Evolutionary conservation across 92 coral and sea anemone genomes (phyloP).

Genomic region (Heteractis magnifica): DNA sequence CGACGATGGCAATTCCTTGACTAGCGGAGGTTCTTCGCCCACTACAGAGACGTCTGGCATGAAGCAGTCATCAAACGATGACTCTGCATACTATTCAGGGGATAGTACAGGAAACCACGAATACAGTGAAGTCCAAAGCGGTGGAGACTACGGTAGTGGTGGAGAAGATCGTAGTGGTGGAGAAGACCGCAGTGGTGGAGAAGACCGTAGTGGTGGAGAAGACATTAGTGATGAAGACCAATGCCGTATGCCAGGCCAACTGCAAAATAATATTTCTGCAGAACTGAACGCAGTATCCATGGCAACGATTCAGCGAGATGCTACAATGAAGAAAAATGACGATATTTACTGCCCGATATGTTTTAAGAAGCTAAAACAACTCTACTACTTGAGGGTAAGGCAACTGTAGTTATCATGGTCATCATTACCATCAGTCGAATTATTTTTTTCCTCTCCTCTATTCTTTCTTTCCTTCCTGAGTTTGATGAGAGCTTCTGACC

Average conservation of each 20-base stretch:
- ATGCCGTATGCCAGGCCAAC: background rate
- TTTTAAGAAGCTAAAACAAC: background rate
- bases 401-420: background rate
- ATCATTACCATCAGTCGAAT: too few relatives aligned
- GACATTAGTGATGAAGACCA: background rate
- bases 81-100: background rate
- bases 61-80: background rate
- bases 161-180: background rate
- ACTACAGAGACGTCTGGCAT: background rate
- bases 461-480: background rate
- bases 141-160: background rate
- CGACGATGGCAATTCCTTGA: background rate
- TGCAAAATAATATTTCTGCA: background rate
- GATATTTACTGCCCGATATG: background rate
- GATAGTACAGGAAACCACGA: background rate
- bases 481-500: background rate
- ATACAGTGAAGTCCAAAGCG: background rate
- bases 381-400: background rate
- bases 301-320: background rate
- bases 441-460: background rate
- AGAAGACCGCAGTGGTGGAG: background rate
- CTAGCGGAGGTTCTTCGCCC: background rate
- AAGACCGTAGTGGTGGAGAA: background rate
- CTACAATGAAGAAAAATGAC: background rate
- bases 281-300: background rate